Conservation (phyloP, 1,140 invertebrate species). For the Stegodyphus dumicola region DNA sequence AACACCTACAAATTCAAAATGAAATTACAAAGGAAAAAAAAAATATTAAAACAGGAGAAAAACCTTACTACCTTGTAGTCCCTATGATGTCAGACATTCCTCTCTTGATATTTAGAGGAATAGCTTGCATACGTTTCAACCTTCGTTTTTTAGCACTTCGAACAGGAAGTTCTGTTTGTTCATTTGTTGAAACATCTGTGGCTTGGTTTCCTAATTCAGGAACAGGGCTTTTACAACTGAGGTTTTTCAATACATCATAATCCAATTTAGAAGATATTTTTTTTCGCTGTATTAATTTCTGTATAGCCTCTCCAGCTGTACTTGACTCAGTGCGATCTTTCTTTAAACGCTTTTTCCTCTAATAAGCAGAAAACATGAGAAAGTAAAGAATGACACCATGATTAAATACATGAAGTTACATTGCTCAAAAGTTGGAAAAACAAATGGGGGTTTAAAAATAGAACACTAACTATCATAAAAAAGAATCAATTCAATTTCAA, state of each 20-base stretch:
- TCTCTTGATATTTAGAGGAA: slow-evolving; percentile 41
- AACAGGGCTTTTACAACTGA: slow-evolving; percentile 66
- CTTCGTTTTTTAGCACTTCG: slow-evolving; percentile 4
- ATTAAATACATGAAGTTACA: too few relatives aligned
- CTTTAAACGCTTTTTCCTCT: slow-evolving; percentile 61
- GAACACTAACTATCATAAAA: too few relatives aligned
- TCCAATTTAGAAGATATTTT: slow-evolving; percentile 97
- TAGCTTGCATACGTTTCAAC: background rate
- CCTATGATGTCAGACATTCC: slow-evolving; percentile 49
- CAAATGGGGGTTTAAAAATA: too few relatives aligned
- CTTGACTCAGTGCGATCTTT: slow-evolving; percentile 77
- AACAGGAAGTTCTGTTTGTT: slow-evolving; percentile 4
- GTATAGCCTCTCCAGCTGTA: slow-evolving; percentile 89
- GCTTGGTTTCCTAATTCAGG: background rate
- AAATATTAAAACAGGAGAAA: too few relatives aligned
- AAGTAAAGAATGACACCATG: too few relatives aligned
- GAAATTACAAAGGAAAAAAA: too few relatives aligned
- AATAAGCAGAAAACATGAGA: background rate
- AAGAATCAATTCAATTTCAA: too few relatives aligned
- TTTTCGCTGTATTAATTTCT: slow-evolving; percentile 94
- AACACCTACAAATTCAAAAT: too few relatives aligned
- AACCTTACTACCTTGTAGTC: slow-evolving; percentile 9
- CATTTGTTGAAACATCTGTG: background rate
- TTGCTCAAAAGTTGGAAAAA: too few relatives aligned
- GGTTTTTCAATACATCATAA: slow-evolving; percentile 92